A percentile compares a stretch with the other conserved stretches of the same genome.
Evolutionary conservation across 2,113 vertebrate species (phyloP).

Genomic region (Bufo bufo): DNA sequence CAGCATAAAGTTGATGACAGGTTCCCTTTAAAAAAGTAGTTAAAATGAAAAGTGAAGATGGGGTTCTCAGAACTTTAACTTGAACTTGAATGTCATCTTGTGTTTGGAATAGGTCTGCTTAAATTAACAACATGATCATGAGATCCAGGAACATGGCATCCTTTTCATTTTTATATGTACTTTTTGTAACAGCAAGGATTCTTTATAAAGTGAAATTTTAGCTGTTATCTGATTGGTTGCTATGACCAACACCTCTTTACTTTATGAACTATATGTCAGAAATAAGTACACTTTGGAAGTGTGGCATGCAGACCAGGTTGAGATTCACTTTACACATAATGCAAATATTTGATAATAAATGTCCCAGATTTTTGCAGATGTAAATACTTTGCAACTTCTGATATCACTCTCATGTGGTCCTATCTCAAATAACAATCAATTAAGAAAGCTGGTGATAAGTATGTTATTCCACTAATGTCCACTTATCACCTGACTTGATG

Average conservation of each 20-base stretch:
- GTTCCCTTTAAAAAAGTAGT: neutral
- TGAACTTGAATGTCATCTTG: neutral
- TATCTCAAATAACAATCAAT: slow-evolving; percentile 76
- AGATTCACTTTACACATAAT: slow-evolving; percentile 56
- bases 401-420: slow-evolving; percentile 76
- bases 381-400: slow-evolving; percentile 13
- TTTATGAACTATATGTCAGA: neutral
- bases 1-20: too few relatives aligned
- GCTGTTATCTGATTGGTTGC: neutral
- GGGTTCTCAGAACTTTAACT: neutral
- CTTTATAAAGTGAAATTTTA: neutral
- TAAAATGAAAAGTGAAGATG: neutral
- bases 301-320: neutral
- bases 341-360: slow-evolving; percentile 63
- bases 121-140: neutral
- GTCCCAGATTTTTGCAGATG: neutral
- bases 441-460: slow-evolving; percentile 65
- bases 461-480: neutral
- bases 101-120: neutral
- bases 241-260: neutral
- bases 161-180: neutral
- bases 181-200: neutral
- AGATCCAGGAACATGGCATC: neutral
- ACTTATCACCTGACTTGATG: neutral
- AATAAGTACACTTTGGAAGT: neutral